Evolutionary conservation across 2,888 invertebrate species (phyloP), one percentile per base, ranked within the genome.

Genomic region (Homarus gammarus): DNA sequence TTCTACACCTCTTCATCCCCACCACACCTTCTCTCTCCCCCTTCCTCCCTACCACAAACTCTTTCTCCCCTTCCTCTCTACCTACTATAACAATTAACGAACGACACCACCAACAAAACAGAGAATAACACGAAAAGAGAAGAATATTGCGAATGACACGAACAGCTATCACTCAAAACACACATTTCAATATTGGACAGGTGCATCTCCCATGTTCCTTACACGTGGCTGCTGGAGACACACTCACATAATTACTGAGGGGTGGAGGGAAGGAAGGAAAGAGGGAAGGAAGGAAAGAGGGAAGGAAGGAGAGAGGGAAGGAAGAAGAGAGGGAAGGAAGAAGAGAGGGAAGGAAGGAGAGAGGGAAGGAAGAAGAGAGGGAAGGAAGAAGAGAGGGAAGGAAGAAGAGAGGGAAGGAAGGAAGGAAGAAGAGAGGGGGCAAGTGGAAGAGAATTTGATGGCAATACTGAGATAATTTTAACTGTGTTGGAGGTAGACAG

Each of bases 261-360:
- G 27, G 27, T n/a, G 27, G 61, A 61, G 27, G 3, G 61, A 61
- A 27, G 27, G 27, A 27, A 2, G 27, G 27, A n/a, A 61, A 61
- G 61, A 61, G 27, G 27, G 61, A 61, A 10, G 2, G 61, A 61
- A 27, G 10, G 27, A 27, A 10, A 18, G 61, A n/a, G 61, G 10
- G 27, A 61, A 3, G 18, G 56, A 56, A 18, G 10, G 61, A 18
- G 3, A 61, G 27, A 18, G 61, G 2, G 61, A 27, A 27, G 27
- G 27, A 61, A 27, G 3, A 61, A 61, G 31, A 6, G 78, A 78
- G 51, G 49, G 44, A 27, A 27, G 27, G 77, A 49, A 49, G 31
- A 77, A 77, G 77, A 49, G 77, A 49, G 77, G 44, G 77, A 49
- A 49, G 27, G 77, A 49, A 49, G 38, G 75, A 75, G 38, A 40